Evolutionary conservation across 2,113 vertebrate genomes (phyloP), one percentile per base, ranked within the genome.

Genomic region (Hepsetus odoe): DNA sequence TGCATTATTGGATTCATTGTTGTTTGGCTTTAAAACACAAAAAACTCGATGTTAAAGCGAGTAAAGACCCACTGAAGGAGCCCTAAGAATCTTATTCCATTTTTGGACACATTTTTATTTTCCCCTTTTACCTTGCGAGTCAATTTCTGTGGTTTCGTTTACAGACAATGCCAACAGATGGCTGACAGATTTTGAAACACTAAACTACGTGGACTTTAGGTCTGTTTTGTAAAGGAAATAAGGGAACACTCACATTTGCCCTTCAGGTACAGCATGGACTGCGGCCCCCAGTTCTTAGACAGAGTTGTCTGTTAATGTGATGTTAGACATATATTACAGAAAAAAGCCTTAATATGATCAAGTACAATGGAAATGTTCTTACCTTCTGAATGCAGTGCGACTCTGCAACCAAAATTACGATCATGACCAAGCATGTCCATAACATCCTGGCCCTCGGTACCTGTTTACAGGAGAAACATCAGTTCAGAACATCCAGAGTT

Each of bases 241-340:
- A 16, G 46, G 10, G 0, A 12, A 76, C 46, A 90, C 92, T 91
- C 82, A 93, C 92, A 87, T 89, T 92, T 92, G 44, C 92, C 92
- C 84, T 93, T 92, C 55, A 93, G 69, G 74, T 93, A 93, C 87
- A 93, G 90, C 92, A 92, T 93, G 72, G 92, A 92, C 87, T 93
- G 92, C 56, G 92, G 92, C 22, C 91, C 86, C 92, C 92, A 93
- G 87, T 90, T 90, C 74, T 86, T 86, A 51, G 85, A 65, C 28
- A 80, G 66, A 24, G 73, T 62, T 7, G 55, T 79, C 84, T 87
- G 80, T n/a, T 79, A 46, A 71, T 7, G n/a, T 11, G 35, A 78
- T 20, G 85, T 4, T 12, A 83, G 83, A 20, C 75, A 80, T 82
- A 86, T 72, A 44, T 51, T 59, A 10, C 40, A 8, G 53, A 5